These are phyloP conservation scores for Hydriomena furcata DNA, from an alignment of 2,888 invertebrate species.

Conservation along the genomic window DNA sequence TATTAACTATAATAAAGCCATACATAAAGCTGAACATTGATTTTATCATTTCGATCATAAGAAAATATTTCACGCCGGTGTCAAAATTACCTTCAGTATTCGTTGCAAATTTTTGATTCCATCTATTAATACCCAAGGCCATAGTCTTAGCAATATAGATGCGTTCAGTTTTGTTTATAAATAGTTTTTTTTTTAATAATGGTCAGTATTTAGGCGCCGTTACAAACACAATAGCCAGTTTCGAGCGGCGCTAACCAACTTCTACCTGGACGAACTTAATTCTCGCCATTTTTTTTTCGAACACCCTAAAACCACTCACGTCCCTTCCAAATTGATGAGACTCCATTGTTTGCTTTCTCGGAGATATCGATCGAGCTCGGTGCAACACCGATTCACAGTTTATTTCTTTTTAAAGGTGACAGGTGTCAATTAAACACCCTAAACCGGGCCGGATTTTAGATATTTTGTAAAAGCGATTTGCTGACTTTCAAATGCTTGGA, in stretches of 20 bases:
- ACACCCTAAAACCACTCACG: constrained; percentile 44
- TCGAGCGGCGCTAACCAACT: constrained; percentile 63
- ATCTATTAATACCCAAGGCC: constrained; percentile 36
- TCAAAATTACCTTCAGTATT: constrained; percentile 15
- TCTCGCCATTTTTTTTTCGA: constrained; percentile 62
- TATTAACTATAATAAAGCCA: background rate
- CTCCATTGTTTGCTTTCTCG: constrained; percentile 56
- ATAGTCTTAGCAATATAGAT: constrained; percentile 40
- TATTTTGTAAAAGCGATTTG: constrained; percentile 10
- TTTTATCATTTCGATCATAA: background rate
- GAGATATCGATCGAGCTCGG: constrained; percentile 54
- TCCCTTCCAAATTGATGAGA: constrained; percentile 64
- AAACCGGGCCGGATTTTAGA: constrained; percentile 30
- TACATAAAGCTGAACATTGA: constrained; percentile 1
- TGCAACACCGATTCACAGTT: constrained; percentile 44
- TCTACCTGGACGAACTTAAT: constrained; percentile 68
- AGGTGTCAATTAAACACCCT: constrained; percentile 39
- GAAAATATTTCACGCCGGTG: background rate
- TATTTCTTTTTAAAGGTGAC: constrained; percentile 31
- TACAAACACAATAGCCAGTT: constrained; percentile 62
- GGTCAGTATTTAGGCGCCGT: constrained; percentile 65
- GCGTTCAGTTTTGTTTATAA: constrained; percentile 49
- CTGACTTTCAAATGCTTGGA: constrained; percentile 28
- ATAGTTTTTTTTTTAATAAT: constrained; percentile 51
- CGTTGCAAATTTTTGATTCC: constrained; percentile 16